A percentile compares a stretch with the other conserved stretches of the same genome.
Conservation (phyloP, 2,113 vertebrate genomes). For the Calyptommatus sinebrachiatus region DNA sequence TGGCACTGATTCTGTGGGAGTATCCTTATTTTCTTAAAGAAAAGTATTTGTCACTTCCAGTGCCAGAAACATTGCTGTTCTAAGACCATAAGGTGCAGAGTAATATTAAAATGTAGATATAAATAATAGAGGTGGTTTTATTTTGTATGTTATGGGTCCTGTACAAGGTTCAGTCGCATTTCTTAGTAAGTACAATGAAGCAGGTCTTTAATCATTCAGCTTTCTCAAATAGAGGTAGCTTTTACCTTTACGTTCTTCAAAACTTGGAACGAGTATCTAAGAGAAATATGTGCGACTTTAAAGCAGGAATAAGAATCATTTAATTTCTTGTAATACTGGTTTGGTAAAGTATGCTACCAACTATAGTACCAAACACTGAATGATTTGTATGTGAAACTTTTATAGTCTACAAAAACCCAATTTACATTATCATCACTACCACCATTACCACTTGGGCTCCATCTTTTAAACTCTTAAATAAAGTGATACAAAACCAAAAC, state of each 20-base stretch:
- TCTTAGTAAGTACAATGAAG: neutral
- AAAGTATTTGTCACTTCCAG: neutral
- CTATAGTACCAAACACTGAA: neutral
- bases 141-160: no score
- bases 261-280: neutral
- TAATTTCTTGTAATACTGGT: neutral
- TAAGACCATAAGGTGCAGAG: no score
- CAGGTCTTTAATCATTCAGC: neutral
- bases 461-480: no score
- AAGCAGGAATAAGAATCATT: neutral
- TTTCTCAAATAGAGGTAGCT: neutral
- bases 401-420: neutral
- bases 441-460: no score
- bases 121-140: no score
- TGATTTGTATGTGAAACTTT: neutral
- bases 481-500: no score
- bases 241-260: neutral
- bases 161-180: neutral
- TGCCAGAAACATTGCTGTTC: neutral
- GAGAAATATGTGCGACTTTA: neutral
- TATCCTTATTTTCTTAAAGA: no score
- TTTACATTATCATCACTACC: no score
- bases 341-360: neutral
- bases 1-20: no score
- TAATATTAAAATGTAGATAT: no score